Percentiles rank a stretch among this genome's conserved stretches.
phyloP scores from a whole-genome alignment of 2,797 vertebrate species.

The Dallia pectoralis region DNA sequence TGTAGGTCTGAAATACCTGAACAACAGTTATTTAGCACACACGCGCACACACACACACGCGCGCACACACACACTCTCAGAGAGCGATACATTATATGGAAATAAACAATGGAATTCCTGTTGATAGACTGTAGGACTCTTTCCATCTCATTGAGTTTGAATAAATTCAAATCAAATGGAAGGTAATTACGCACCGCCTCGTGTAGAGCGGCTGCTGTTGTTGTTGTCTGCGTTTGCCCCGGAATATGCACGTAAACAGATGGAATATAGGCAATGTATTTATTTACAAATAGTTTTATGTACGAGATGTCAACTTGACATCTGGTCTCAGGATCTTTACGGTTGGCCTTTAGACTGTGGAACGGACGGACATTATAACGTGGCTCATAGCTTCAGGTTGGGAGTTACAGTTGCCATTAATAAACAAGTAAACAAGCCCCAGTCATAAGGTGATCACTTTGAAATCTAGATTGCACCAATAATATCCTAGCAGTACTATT shows the following conservation, averaged over 20 bases:
- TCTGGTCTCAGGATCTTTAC: not conserved
- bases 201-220: conserved; percentile 44
- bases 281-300: not conserved
- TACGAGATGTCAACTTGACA: not conserved
- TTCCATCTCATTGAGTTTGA: conserved; percentile 72
- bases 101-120: conserved; percentile 71
- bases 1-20: not conserved
- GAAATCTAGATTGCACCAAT: not conserved
- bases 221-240: not conserved
- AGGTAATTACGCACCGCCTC: conserved; percentile 69
- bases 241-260: not conserved
- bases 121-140: conserved; percentile 69
- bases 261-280: not conserved
- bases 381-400: not conserved
- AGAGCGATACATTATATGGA: conserved; percentile 69
- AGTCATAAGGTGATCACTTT: not conserved
- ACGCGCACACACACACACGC: conserved; percentile 40
- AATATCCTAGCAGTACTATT: no score
- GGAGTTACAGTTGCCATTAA: not conserved
- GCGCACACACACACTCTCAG: conserved; percentile 52
- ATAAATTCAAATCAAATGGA: conserved; percentile 73
- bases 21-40: conserved; percentile 7
- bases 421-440: not conserved
- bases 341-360: not conserved
- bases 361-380: not conserved